Evolutionary conservation across 2,113 vertebrate species (phyloP), one percentile per base, ranked within the genome.

Genomic region (Xiphorhynchus elegans): DNA sequence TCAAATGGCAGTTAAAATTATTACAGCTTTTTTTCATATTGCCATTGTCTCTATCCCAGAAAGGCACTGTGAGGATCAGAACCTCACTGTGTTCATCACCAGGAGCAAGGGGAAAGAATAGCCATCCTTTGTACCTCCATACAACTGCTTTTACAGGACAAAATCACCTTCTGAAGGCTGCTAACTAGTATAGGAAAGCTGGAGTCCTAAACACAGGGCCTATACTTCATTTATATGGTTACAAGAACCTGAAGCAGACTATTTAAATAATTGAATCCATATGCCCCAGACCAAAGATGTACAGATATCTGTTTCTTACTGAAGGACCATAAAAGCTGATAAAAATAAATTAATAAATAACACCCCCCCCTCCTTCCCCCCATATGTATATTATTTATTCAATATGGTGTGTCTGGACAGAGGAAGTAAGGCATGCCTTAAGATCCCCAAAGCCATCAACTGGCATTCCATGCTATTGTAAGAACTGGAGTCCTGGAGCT

Each of bases 1-100:
- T 82, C 49, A 89, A 72, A 82, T 47, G 52, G 68, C 49, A 52
- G 40, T 85, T 87, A 84, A 82, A 94, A 91, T 84, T 81, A 80
- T 84, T 78, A 46, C 37, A 6, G 59, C 7, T 0, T 84, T 91
- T 89, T 85, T 94, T 88, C 28, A 50, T 87, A 88, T 64, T 72
- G 31, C 76, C 47, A 80, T 88, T 92, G 72, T 76, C 53, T 92
- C 39, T 24, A 84, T 64, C 53, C 64, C 56, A 95, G 70, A 93
- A 93, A 88, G 44, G 33, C 3, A 2, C 31, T 1, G 1, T 73
- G 60, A 82, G n/a, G 28, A 79, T 74, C n/a, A 53, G 44, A 84
- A 81, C 20, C 16, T 46, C 17, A 39, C 49, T 70, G 47, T 64
- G 29, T 47, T 88, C 44, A 66, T 77, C 59, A 64, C 16, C 26